These are phyloP conservation scores for Gorsachius goisagi DNA, from an alignment of 2,113 vertebrate genomes.

Conservation along the genomic window DNA sequence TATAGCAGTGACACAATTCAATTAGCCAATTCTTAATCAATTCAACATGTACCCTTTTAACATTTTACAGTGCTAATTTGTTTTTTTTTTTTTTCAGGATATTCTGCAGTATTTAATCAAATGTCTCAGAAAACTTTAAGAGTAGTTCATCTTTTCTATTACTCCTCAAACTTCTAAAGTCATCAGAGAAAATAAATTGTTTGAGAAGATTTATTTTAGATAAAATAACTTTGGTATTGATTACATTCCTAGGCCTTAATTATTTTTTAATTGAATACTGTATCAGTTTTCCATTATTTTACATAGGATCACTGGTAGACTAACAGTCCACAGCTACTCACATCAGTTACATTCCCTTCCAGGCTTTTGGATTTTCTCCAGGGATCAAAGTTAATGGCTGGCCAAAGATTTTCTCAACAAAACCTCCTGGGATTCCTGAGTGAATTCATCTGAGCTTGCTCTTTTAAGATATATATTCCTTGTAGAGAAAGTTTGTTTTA, in stretches of 20 bases:
- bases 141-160: not conserved
- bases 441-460: not conserved
- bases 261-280: conserved; percentile 1
- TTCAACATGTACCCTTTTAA: not conserved
- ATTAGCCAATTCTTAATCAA: not conserved
- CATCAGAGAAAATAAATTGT: not conserved
- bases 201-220: not conserved
- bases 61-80: not conserved
- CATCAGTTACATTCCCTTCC: not conserved
- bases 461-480: not conserved
- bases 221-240: not conserved
- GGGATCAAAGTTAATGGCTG: not conserved
- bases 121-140: not conserved
- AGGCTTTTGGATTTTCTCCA: not conserved
- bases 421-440: not conserved
- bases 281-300: conserved; percentile 18
- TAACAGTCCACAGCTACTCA: not conserved
- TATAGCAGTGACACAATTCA: not conserved
- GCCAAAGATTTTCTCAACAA: not conserved
- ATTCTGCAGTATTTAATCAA: not conserved
- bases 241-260: not conserved
- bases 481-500: not conserved
- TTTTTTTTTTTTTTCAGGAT: not conserved
- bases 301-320: not conserved
- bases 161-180: not conserved